A percentile compares a stretch with the other conserved stretches of the same genome.
Conservation (phyloP, 1,140 invertebrate genomes). For the Octopus sinensis region DNA sequence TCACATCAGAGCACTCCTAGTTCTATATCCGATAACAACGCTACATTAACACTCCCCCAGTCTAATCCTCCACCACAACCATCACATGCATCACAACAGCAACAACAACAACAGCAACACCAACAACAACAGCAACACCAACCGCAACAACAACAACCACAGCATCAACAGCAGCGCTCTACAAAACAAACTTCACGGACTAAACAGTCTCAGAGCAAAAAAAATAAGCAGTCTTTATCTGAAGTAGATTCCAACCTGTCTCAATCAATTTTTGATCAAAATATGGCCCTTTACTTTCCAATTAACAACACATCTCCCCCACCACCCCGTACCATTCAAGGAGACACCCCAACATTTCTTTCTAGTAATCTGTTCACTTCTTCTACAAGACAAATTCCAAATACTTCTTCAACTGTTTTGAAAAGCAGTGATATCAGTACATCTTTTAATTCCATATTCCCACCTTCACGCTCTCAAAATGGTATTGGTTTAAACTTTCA, state of each 20-base stretch:
- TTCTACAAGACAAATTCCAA: slow-evolving; percentile 37
- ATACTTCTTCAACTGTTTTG: slow-evolving; percentile 36
- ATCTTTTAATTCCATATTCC: slow-evolving; percentile 53
- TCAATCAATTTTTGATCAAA: slow-evolving; percentile 53
- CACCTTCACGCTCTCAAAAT: slow-evolving; percentile 51
- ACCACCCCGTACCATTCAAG: slow-evolving; percentile 40
- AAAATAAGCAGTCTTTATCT: slow-evolving; percentile 34
- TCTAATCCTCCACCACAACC: slow-evolving; percentile 19
- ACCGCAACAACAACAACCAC: slow-evolving; percentile 6
- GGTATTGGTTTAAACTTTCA: slow-evolving; percentile 57
- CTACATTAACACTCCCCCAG: not conserved
- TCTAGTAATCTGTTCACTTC: slow-evolving; percentile 46
- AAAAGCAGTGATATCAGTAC: slow-evolving; percentile 47
- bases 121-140: slow-evolving; percentile 6
- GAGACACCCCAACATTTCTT: slow-evolving; percentile 48
- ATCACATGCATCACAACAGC: slow-evolving; percentile 20
- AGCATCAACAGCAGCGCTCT: slow-evolving; percentile 24
- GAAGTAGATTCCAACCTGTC: slow-evolving; percentile 47
- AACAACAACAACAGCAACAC: slow-evolving; percentile 20
- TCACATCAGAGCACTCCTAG: slow-evolving; percentile 13
- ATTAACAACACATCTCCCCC: slow-evolving; percentile 39
- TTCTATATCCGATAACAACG: too few relatives aligned
- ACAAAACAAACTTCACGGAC: slow-evolving; percentile 28
- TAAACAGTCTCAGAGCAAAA: slow-evolving; percentile 39
- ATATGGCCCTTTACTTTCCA: slow-evolving; percentile 49